Base-by-base conservation (phyloP, 2,797 vertebrate species). In the Lemur catta region DNA sequence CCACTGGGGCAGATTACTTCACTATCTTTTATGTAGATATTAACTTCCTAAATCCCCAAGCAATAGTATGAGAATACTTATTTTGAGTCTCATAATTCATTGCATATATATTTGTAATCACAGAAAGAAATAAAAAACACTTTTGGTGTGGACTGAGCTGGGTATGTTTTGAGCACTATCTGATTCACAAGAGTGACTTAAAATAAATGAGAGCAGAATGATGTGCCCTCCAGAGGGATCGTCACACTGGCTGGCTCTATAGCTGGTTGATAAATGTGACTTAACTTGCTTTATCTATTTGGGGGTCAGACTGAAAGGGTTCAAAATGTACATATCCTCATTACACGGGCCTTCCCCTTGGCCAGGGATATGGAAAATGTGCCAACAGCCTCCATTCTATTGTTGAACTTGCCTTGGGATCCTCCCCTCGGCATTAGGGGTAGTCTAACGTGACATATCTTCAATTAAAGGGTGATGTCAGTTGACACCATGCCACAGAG, bases 381-480 rank as follows among this genome's bases (percentile, higher is more conserved):
- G 15, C 67, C 63, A 4, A 0, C 35, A 41, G 26, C 35, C 35
- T 52, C 50, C 57, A n/a, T 84, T 20, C 0, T 22, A 52, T 41
- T 63, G 35, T 72, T 93, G 67, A 79, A 20, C 38, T 30, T 0
- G 20, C 69, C 91, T 89, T 76, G 79, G 85, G 95, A 98, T 98
- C 97, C 97, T 98, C 98, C 97, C 96, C 94, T 97, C 97, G 86
- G 94, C 80, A 88, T 95, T 92, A 41, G 97, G 95, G 87, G 52
- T 97, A 97, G 98, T 97, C 97, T 98, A 97, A 97, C 63, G 86
- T 96, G 98, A 98, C 98, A 97, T 97, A 97, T 98, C 97, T 97
- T 89, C 97, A 97, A 97, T 98, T 93, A 98, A 98, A 98, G 94
- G 85, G 98, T 98, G 98, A 98, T 98, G 98, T 98, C 98, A 98